Evolutionary conservation across 2,797 vertebrate species (phyloP), one percentile per base, ranked within the genome.

Genomic region (Semaprochilodus insignis): DNA sequence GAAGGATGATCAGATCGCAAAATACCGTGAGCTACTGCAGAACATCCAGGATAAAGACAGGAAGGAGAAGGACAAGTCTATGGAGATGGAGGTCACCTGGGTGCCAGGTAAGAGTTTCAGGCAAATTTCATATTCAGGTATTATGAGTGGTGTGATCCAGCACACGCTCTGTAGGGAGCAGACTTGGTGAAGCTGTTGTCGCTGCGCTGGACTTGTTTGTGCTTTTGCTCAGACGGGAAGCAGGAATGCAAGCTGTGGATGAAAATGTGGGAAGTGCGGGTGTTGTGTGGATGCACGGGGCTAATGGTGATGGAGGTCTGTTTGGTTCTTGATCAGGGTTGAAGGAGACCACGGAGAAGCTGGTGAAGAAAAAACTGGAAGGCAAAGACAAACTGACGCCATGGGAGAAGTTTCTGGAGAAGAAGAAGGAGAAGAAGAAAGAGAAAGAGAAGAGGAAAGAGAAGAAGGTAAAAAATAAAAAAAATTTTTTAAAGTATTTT

Each of bases 31-130:
- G 86, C 95, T 99, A 77, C 88, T 99, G 88, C 94, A 91, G 80
- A 92, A 90, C 51, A 94, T 98, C 90, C 94, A 95, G 90, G 94
- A 96, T 74, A 97, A 97, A 85, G 96, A 98, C 85, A 95, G 92
- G 87, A 95, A 94, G 88, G 90, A 93, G 72, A 92, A 94, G 80
- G 96, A 97, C 85, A 94, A 91, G 85, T 94, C 93, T 89, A 95
- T 98, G 96, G 97, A 96, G 93, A 98, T 99, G 97, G 97, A 99
- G 92, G 93, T 99, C 91, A 98, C 97, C 78, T 99, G 98, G 97
- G 94, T 99, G 81, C 98, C 97, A 94, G 98, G 97, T 99, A 93
- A 15, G 8, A 21, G 19, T 23, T 6, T 2, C 17, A 31, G 8
- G 8, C 62, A 65, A 5, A 25, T 13, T 48, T 13, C 44, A 48